Base-by-base conservation (phyloP, 2,888 invertebrate species). In the Xestobium rufovillosum region DNA sequence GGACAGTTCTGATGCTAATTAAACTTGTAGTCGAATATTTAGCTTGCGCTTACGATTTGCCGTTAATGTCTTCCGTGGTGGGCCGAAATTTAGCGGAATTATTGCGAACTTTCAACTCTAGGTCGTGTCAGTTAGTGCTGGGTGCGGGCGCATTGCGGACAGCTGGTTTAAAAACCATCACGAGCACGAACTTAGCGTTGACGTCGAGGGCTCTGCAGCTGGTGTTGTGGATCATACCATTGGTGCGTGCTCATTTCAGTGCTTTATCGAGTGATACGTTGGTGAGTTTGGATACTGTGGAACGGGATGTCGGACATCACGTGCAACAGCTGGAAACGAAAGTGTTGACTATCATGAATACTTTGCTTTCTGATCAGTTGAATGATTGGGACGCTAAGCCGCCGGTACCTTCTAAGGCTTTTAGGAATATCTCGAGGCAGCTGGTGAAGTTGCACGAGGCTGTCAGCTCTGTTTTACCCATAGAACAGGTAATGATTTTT, bases 111-210 rank as follows among this genome's bases (percentile, higher is more conserved):
- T 90, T 87, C 55, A 90, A 90, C 67, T 88, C 88, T 3, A 75
- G 85, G 39, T 84, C 85, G 52, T 95, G 91, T 66, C 95, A 96
- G 63, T 72, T 98, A 50, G 89, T 98, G 36, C 72, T 98, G 36
- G 97, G 96, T 27, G 97, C 96, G 26, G 96, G 96, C 27, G 97
- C 98, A 3, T 77, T 97, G 57, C 86, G 90, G 57, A 83, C 91
- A 45, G 94, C 94, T 23, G 96, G 96, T 3, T 68, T 91, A 35
- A 90, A 90, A 67, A 92, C 90, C 14, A 95, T 95, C 47, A 92
- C 95, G 3, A 94, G 90, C 53, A 87, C 88, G 19, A 95, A 96
- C 68, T 71, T 98, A 53, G 94, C 88, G 6, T 67, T 91, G 46
- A 84, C 88, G 0, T 85, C 86, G 9, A 30, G 42, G 31, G 87